A percentile compares a stretch with the other conserved stretches of the same genome.
phyloP scores from a whole-genome alignment of 2,888 invertebrate genomes.

The Hybos culiciformis region DNA sequence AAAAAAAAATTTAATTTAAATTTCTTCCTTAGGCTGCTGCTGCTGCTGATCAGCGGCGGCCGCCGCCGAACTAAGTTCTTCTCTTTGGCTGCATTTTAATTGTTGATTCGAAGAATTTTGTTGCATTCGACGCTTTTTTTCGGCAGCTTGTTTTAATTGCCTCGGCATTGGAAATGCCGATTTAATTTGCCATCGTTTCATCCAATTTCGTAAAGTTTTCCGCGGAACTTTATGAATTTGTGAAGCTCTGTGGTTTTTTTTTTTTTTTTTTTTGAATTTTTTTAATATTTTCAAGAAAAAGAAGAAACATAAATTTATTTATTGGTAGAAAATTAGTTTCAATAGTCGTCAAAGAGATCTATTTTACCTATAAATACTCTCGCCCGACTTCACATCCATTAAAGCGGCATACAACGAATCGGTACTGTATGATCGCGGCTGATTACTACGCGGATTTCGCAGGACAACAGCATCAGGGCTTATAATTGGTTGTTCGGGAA shows the following conservation, averaged over 20 bases:
- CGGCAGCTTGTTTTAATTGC: slow-evolving; percentile 42
- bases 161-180: slow-evolving; percentile 46
- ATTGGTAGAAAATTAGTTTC: background rate
- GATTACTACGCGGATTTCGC: slow-evolving; percentile 20
- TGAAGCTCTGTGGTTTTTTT: slow-evolving; percentile 37
- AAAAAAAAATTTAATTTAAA: no score
- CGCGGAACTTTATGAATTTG: slow-evolving; percentile 46
- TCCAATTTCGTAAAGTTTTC: slow-evolving; percentile 47
- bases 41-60: no score
- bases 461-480: slow-evolving; percentile 17
- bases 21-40: no score
- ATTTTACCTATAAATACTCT: slow-evolving; percentile 43
- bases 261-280: no score
- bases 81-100: no score
- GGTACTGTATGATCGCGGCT: slow-evolving; percentile 20
- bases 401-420: slow-evolving; percentile 44
- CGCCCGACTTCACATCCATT: slow-evolving; percentile 46
- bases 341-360: background rate
- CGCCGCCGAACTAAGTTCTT: no score
- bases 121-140: slow-evolving; percentile 25
- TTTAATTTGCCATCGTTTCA: slow-evolving; percentile 47
- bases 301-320: background rate
- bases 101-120: no score
- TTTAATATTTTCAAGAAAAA: no score
- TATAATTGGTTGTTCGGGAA: no score